phyloP scores from a whole-genome alignment of 2,113 vertebrate species.

The Rhodinocichla rosea region DNA sequence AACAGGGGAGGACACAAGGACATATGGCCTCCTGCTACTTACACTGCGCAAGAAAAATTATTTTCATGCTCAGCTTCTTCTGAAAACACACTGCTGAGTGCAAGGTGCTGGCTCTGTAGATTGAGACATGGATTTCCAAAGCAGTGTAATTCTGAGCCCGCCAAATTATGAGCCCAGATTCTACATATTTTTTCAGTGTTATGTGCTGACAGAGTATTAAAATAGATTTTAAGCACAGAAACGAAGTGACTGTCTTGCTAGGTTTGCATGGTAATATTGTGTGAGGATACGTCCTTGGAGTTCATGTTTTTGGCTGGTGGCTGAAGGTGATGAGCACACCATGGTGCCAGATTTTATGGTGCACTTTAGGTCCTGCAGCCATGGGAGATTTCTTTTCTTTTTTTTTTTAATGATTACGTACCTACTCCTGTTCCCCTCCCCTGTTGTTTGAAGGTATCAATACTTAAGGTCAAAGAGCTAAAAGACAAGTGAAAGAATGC shows the following conservation, averaged over 20 bases:
- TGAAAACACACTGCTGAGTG: not conserved
- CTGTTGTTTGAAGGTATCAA: not conserved
- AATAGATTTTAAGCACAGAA: not conserved
- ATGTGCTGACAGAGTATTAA: not conserved
- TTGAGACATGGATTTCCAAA: not conserved
- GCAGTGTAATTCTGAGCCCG: not conserved
- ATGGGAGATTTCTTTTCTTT: not conserved
- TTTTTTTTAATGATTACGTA: not conserved
- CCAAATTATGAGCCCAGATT: not conserved
- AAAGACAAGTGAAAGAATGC: not conserved
- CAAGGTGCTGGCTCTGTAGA: not conserved
- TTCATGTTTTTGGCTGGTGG: not conserved
- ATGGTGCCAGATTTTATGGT: not conserved
- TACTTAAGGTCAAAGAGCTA: not conserved
- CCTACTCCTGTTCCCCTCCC: not conserved
- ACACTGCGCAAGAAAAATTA: not conserved
- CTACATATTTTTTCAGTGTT: not conserved
- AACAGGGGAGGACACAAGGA: not conserved
- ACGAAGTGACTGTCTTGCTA: not conserved
- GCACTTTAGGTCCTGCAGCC: not conserved
- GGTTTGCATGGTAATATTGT: not conserved
- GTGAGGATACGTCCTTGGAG: not conserved
- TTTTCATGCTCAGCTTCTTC: not conserved
- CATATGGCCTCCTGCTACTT: not conserved
- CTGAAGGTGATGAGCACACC: not conserved